Percentiles rank a stretch among this genome's conserved stretches.
Conservation (phyloP, 2,888 invertebrate genomes). For the Orthosia gracilis region DNA sequence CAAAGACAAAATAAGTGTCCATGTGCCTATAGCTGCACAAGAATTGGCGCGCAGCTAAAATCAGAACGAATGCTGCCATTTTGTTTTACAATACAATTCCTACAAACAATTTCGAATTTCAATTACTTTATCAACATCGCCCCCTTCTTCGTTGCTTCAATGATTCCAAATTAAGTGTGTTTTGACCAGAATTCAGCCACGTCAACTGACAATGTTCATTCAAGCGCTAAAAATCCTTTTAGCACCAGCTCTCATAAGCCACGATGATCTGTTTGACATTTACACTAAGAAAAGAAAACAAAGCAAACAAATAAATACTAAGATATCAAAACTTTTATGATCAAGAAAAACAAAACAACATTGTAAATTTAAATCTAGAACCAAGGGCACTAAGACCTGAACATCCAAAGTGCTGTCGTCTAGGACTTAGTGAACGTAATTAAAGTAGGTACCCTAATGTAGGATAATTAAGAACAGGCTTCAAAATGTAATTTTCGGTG, state of each 20-base stretch:
- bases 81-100: no score
- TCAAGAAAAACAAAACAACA: neutral
- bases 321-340: neutral
- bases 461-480: constrained; percentile 5
- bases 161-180: no score
- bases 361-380: neutral
- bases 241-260: neutral
- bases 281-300: neutral
- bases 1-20: no score
- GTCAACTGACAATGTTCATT: no score
- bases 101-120: no score
- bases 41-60: no score
- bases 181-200: no score
- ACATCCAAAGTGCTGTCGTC: neutral
- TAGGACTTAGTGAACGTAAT: neutral
- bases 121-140: no score
- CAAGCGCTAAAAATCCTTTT: no score
- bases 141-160: no score
- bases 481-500: constrained; percentile 18
- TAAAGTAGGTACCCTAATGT: neutral
- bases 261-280: neutral
- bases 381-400: constrained; percentile 2
- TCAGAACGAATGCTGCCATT: no score
- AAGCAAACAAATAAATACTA: neutral
- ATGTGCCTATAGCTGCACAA: no score